Base-by-base conservation (phyloP, 2,113 vertebrate species). In the Bos javanicus region DNA sequence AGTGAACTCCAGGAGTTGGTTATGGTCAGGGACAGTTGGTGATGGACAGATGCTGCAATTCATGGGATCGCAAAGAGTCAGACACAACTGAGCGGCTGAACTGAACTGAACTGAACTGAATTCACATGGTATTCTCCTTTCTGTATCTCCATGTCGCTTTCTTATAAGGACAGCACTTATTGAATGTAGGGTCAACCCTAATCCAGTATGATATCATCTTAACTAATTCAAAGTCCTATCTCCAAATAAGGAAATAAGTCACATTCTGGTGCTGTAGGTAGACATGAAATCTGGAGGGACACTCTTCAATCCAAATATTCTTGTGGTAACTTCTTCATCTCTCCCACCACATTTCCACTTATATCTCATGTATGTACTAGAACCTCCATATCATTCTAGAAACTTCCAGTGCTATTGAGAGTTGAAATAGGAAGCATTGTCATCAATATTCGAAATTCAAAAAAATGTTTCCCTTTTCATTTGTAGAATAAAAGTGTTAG, bases 31-130 rank as follows among this genome's bases (percentile, higher is more conserved):
- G 11, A 48, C 48, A 60, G 25, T 59, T 59, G 25, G 25, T 59
- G 57, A 59, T 59, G 57, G 57, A 60, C 57, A 60, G 11, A 2
- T 60, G 26, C 57, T 60, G 25, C 2, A 0, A 28, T 5, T 60
- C 57, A 60, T 28, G 26, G 59, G 11, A 11, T 28, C 0, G 5
- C 59, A 28, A 57, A 57, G 59, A 28, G 11, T 60, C 2, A 0
- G 59, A 30, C 57, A 30, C 1, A 1, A 60, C 26, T 30, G 59
- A 60, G 5, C 5, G 0, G 28, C 26, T 60, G 11, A 60, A 60
- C 26, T 60, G 11, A 60, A 28, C 59, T 60, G 59, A 60, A 28
- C 26, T 60, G 59, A 28, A 60, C 59, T 60, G 26, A 30, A 43
- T 39, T 74, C 43, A 16, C 6, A 11, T 30, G 36, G 30, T 36